Conservation (phyloP, 2,888 invertebrate genomes). For the Meteorus colon region DNA sequence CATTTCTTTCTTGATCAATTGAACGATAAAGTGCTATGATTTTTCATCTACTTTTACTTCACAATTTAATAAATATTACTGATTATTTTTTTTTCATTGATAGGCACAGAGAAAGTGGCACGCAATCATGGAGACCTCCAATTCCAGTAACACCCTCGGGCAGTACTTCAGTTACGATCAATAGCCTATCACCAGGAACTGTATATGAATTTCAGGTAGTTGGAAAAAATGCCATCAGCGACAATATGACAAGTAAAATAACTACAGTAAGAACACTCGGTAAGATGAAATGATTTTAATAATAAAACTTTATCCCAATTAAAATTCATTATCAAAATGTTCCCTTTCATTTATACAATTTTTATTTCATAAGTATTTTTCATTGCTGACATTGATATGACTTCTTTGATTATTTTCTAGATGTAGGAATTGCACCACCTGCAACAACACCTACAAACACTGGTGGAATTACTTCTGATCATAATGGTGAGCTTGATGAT, state of each 20-base stretch:
- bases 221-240: constrained; percentile 94
- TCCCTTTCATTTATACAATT: neutral
- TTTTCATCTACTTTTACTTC: constrained; percentile 19
- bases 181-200: constrained; percentile 90
- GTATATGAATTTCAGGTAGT: constrained; percentile 97
- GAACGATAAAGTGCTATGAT: neutral
- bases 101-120: constrained; percentile 89
- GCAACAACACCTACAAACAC: constrained; percentile 65
- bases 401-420: constrained; percentile 55
- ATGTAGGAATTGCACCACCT: constrained; percentile 63
- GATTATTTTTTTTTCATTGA: constrained; percentile 26
- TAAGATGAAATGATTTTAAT: constrained; percentile 73
- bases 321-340: neutral
- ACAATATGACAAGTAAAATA: constrained; percentile 96
- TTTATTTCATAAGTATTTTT: neutral
- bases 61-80: neutral
- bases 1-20: no score
- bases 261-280: constrained; percentile 92
- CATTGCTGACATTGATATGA: constrained; percentile 14
- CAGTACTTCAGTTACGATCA: constrained; percentile 88
- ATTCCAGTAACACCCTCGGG: constrained; percentile 95
- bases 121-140: constrained; percentile 89
- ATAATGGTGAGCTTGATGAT: constrained; percentile 62
- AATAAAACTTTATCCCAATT: neutral
- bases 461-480: constrained; percentile 61